These are phyloP conservation scores for Leptopilina boulardi DNA, from an alignment of 1,140 invertebrate genomes.

Conservation along the genomic window DNA sequence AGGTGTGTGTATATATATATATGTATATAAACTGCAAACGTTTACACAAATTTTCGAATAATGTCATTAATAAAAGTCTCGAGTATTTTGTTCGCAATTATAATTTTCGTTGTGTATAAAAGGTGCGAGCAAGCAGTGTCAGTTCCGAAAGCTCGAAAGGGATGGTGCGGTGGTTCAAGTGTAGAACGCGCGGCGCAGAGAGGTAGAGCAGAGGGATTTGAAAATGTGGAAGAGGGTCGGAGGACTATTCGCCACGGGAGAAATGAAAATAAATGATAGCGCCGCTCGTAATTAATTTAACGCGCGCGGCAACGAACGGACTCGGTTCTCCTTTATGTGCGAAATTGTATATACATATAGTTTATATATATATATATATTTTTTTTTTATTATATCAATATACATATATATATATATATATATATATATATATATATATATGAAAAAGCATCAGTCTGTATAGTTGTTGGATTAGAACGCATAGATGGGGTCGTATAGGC, in stretches of 20 bases:
- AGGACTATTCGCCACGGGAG: slow-evolving; percentile 62
- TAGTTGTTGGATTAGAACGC: slow-evolving; percentile 1
- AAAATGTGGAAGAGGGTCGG: slow-evolving; percentile 31
- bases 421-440: background rate
- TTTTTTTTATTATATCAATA: too few species aligned
- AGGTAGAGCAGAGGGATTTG: slow-evolving; percentile 38
- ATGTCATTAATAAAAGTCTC: slow-evolving; percentile 36
- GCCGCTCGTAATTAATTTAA: slow-evolving; percentile 72
- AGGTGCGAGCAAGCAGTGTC: slow-evolving; percentile 15
- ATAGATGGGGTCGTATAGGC: background rate
- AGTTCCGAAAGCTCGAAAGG: slow-evolving; percentile 8
- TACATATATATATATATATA: too few species aligned
- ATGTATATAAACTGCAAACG: background rate
- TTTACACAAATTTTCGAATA: background rate
- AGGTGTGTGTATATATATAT: too few species aligned
- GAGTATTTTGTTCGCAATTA: slow-evolving; percentile 50
- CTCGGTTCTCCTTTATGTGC: slow-evolving; percentile 43
- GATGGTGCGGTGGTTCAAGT: background rate
- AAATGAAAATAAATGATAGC: slow-evolving; percentile 75
- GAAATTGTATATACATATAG: background rate
- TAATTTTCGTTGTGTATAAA: slow-evolving; percentile 16
- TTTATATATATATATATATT: too few species aligned
- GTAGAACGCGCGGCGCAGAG: slow-evolving; percentile 46
- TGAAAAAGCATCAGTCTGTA: slow-evolving; percentile 1
- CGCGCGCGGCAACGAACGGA: slow-evolving; percentile 65